Evolutionary conservation across 1,140 invertebrate genomes (phyloP), one percentile per base, ranked within the genome.

Genomic region (Doryteuthis pealeii): DNA sequence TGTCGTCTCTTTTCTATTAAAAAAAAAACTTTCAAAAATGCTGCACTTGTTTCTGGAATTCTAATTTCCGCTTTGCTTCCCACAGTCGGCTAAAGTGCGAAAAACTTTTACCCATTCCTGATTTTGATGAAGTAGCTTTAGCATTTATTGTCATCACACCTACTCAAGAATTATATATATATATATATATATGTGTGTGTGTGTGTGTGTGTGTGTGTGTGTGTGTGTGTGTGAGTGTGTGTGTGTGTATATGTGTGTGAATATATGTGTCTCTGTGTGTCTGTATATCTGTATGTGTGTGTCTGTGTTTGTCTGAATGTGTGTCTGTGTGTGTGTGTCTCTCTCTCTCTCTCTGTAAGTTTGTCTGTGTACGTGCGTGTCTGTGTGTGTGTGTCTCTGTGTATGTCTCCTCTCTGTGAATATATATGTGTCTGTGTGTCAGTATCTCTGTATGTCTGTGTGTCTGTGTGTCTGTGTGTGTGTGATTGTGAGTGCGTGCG

Each of bases 291-390:
- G 54, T 35, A 40, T 40, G 35, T 71, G 26, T 22, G 22, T 1
- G 71, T 69, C 35, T 43, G 58, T 32, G 22, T 71, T 35, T 70
- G 26, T 70, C 26, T 40, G 12, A 49, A 45, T 70, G 66, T 71
- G 65, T 35, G 49, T 54, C 26, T 40, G 6, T 33, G 31, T 22
- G 4, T 35, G 26, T 30, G 69, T 28, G 31, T 22, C 1, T 12
- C 26, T 43, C 33, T 70, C 45, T 12, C 33, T 40, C 30, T 28
- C 33, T 33, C 18, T 26, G 26, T 40, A 18, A 40, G 49, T 8
- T n/a, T 12, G 8, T 54, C 2, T 62, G 32, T 32, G n/a, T n/a
- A 54, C 30, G 49, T 62, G 32, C 12, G 49, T 22, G 62, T 54
- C 4, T 26, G 32, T 22, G n/a, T n/a, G 62, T 31, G 43, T 45